Percentiles rank a stretch among this genome's conserved stretches.
phyloP scores from a whole-genome alignment of 2,888 invertebrate species.

The Sphecodes monilicornis region DNA sequence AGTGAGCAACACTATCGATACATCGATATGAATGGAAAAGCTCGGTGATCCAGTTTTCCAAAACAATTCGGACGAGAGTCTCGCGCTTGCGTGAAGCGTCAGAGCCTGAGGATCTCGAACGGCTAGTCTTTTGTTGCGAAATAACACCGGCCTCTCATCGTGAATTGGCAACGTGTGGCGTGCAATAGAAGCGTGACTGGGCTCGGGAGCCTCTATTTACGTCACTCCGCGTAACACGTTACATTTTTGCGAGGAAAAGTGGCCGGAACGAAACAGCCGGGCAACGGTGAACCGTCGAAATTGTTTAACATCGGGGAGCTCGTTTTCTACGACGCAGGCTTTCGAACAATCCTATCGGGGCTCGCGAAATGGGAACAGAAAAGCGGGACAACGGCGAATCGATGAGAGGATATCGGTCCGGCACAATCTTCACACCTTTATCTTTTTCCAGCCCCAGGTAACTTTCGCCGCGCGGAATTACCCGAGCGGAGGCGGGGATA shows the following conservation, averaged over 20 bases:
- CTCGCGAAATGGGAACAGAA: not conserved
- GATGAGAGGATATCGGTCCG: not conserved
- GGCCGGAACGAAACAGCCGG: not conserved
- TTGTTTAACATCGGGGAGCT: not conserved
- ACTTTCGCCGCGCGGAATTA: slow-evolving; percentile 67
- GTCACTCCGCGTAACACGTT: slow-evolving; percentile 11
- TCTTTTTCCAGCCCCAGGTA: slow-evolving; percentile 59
- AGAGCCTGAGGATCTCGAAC: not conserved
- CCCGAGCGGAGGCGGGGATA: slow-evolving; percentile 57
- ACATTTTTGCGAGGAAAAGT: slow-evolving; percentile 4
- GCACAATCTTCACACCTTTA: not conserved
- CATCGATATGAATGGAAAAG: not conserved
- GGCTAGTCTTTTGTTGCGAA: not conserved
- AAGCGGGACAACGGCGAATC: not conserved
- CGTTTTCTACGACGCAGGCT: not conserved
- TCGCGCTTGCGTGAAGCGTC: not conserved
- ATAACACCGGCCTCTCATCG: not conserved
- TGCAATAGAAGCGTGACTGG: not conserved
- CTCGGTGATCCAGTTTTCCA: not conserved
- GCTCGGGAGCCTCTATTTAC: slow-evolving; percentile 1
- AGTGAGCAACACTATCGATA: not conserved
- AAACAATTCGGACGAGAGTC: not conserved
- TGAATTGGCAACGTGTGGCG: not conserved
- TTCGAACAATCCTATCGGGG: not conserved
- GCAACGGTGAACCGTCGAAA: not conserved